Base-by-base conservation (phyloP, 2,797 vertebrate species). In the Tragopan temminckii region DNA sequence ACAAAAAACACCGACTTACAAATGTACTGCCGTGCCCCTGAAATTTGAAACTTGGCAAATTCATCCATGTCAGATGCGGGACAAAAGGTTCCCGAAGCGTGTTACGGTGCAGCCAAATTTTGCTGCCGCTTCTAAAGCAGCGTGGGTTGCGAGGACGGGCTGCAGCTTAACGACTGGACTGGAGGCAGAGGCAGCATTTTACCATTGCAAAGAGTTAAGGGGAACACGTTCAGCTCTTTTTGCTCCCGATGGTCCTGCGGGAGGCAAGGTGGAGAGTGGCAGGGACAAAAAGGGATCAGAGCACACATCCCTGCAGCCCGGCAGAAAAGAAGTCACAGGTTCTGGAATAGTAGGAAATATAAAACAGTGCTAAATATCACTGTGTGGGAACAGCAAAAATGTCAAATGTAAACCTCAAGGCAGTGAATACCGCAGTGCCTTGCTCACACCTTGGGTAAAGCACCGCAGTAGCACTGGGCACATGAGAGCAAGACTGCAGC, bases 1-100 rank as follows among this genome's bases (percentile, higher is more conserved):
- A 94, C 70, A 88, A 95, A 95, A 96, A 95, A 63, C 75, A 89
- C 81, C 5, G 90, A 83, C 61, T 93, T 94, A 91, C 81, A 87
- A 93, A 91, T 64, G 86, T 79, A 91, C 89, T 88, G 66, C 83
- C 78, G 89, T 89, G 62, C 70, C 91, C 83, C 71, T 94, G 86
- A 97, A 97, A 95, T 91, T 76, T 90, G 92, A 97, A 85, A 80
- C 85, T 80, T 74, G 82, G 85, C 92, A 95, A 96, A 85, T 84
- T 85, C 77, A 92, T 89, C 89, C 69, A 36, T 78, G 95, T 80
- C 72, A 25, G 43, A 92, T 87, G 81, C 72, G 79, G 76, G 77
- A 80, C 84, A 95, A 93, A 90, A 90, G 88, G 80, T 93, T 88
- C 90, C 90, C 88, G 84, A 52, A 96, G 76, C 67, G 85, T 64